Evolutionary conservation across 2,113 vertebrate species (phyloP), one percentile per base, ranked within the genome.

Genomic region (Pituophis catenifer): DNA sequence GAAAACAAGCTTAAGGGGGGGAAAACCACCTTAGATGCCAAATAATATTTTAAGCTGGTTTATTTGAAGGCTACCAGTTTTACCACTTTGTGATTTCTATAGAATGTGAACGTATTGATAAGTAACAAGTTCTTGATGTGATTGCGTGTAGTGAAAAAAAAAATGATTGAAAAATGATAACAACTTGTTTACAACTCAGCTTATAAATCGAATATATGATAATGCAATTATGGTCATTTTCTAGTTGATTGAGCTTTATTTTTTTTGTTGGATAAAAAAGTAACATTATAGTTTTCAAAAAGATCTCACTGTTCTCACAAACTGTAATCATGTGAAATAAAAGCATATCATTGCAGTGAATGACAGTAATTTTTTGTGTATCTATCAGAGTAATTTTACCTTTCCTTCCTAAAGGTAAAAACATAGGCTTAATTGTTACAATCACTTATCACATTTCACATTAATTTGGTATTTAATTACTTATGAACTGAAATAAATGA

Each of bases 331-430:
- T 92, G 89, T 52, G 90, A 92, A 94, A 86, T 50, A 54, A 26
- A 50, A 92, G 57, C 0, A 0, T 92, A 94, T 94, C 90, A 89
- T 95, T 96, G 57, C 55, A 94, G 89, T 93, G 96, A 95, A 50
- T 89, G 93, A 93, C 96, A 92, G 75, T 59, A n/a, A 94, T 94
- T 93, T 89, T n/a, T 11, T 5, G 48, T 33, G 62, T 1, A 65
- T 65, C 11, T 62, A 23, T 21, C 3, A 12, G 0, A 96, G 90
- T 95, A 17, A 91, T 57, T n/a, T 44, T 44, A 44, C 2, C 48
- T 29, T 54, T 94, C 93, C 95, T 96, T 95, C 89, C 7, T 95
- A 85, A 94, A 93, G 95, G 92, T 93, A 96, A 96, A 91, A 5
- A 93, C 89, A 21, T 94, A 86, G 23, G 88, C n/a, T 59, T 93